phyloP scores from a whole-genome alignment of 2,888 invertebrate species.

The Eulithis testata region DNA sequence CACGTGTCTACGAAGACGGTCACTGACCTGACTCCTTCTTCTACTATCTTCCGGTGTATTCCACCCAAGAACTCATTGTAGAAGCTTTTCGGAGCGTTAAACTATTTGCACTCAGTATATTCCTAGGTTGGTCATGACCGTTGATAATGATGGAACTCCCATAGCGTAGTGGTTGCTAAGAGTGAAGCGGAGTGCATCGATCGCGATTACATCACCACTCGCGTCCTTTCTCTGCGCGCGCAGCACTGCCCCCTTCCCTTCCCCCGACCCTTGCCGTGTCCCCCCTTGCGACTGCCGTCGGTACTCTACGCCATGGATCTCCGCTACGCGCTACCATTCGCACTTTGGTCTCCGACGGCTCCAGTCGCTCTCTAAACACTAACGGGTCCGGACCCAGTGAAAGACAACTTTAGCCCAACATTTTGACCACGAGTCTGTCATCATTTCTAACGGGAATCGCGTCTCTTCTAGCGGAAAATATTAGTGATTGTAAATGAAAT shows the following conservation, averaged over 20 bases:
- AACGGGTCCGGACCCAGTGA: conserved; percentile 54
- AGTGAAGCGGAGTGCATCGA: conserved; percentile 75
- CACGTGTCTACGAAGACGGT: conserved; percentile 62
- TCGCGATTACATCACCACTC: conserved; percentile 82
- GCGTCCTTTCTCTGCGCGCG: conserved; percentile 83
- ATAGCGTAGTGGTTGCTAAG: conserved; percentile 58
- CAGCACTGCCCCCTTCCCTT: conserved; percentile 60
- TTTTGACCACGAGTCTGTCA: too few species aligned
- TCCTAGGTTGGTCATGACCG: conserved; percentile 23
- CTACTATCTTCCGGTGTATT: conserved; percentile 23
- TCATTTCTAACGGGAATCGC: conserved; percentile 50
- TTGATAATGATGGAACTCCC: conserved; percentile 36
- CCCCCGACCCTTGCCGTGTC: conserved; percentile 55
- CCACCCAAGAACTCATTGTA: conserved; percentile 1
- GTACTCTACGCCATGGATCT: conserved; percentile 65
- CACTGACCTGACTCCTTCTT: conserved; percentile 58
- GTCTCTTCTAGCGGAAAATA: conserved; percentile 43
- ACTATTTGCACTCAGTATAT: conserved; percentile 3
- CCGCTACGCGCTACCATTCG: conserved; percentile 74
- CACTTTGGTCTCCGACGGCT: conserved; percentile 68
- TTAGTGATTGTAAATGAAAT: conserved; percentile 55
- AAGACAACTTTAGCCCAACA: conserved; percentile 64
- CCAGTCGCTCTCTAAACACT: conserved; percentile 58
- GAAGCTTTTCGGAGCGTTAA: conserved; percentile 7
- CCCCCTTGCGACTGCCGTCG: conserved; percentile 56